A percentile compares a stretch with the other conserved stretches of the same genome.
These are phyloP conservation scores for Oscheius sp. DNA, from an alignment of 2,888 invertebrate species.

Conservation along the genomic window DNA sequence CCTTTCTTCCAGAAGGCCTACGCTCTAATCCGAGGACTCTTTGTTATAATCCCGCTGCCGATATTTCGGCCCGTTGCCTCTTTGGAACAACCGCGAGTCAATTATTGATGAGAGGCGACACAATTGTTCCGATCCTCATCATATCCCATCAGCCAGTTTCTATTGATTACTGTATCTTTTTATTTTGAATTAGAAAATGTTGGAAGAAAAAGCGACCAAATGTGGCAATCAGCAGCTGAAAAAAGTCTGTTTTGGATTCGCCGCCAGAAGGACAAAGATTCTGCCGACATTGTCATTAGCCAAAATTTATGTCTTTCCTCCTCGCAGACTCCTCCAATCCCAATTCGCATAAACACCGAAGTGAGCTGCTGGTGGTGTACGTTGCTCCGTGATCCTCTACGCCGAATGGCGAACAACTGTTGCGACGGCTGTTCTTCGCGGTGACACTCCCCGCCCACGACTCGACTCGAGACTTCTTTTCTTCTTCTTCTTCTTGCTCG, in stretches of 20 bases:
- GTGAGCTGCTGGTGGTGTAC: not conserved
- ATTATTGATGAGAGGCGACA: constrained; percentile 23
- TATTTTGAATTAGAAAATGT: not conserved
- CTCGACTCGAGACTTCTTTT: not conserved
- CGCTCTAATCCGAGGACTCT: constrained; percentile 21
- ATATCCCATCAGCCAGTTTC: not conserved
- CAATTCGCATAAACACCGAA: not conserved
- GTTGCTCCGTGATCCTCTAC: constrained; percentile 3
- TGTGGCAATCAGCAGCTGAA: not conserved
- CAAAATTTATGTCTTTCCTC: not conserved
- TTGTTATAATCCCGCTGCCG: constrained; percentile 26
- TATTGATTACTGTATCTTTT: not conserved
- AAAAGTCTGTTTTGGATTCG: too few relatives aligned
- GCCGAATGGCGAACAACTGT: constrained; percentile 2
- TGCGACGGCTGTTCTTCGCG: constrained; percentile 9
- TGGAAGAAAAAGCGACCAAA: not conserved
- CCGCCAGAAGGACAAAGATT: too few relatives aligned
- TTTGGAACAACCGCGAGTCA: constrained; percentile 5
- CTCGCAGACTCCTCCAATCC: not conserved
- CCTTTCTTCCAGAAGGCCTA: not conserved
- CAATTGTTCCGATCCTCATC: not conserved
- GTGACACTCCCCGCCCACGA: not conserved
- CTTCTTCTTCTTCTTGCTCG: not conserved
- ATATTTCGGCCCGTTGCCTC: not conserved
- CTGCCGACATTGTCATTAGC: not conserved